A percentile compares a stretch with the other conserved stretches of the same genome.
phyloP scores from a whole-genome alignment of 2,888 invertebrate genomes.

The Pollenia griseotomentosa region DNA sequence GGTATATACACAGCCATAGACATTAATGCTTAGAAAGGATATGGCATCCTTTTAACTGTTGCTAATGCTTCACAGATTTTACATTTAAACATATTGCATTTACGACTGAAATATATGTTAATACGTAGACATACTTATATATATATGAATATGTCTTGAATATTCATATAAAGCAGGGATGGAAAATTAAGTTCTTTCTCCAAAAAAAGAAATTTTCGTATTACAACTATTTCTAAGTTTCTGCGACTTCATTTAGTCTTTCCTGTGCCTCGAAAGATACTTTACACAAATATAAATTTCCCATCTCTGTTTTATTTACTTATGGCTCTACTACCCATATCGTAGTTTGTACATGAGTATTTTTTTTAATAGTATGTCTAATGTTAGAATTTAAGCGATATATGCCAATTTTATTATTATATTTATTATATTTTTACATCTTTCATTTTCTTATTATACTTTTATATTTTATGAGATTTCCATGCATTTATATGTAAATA shows the following conservation, averaged over 20 bases:
- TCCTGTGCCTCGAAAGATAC: too few species aligned
- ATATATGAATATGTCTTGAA: conserved; percentile 5
- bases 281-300: neutral
- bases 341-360: conserved; percentile 50
- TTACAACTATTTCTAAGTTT: too few species aligned
- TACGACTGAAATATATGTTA: conserved; percentile 33
- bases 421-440: conserved; percentile 11
- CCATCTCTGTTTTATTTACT: conserved; percentile 6
- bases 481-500: neutral
- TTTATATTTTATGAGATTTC: conserved; percentile 13
- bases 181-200: too few species aligned
- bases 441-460: neutral
- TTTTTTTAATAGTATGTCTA: conserved; percentile 20
- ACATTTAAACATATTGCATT: conserved; percentile 60
- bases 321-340: conserved; percentile 4
- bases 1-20: neutral
- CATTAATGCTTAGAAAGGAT: conserved; percentile 6
- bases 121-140: neutral
- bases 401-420: conserved; percentile 57
- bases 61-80: conserved; percentile 58
- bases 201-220: too few species aligned
- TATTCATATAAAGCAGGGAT: neutral
- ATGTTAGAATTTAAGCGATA: conserved; percentile 43
- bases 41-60: conserved; percentile 53
- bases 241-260: too few species aligned